Evolutionary conservation across 2,797 vertebrate genomes (phyloP).

Genomic region (Pangasius sanitwongsei): DNA sequence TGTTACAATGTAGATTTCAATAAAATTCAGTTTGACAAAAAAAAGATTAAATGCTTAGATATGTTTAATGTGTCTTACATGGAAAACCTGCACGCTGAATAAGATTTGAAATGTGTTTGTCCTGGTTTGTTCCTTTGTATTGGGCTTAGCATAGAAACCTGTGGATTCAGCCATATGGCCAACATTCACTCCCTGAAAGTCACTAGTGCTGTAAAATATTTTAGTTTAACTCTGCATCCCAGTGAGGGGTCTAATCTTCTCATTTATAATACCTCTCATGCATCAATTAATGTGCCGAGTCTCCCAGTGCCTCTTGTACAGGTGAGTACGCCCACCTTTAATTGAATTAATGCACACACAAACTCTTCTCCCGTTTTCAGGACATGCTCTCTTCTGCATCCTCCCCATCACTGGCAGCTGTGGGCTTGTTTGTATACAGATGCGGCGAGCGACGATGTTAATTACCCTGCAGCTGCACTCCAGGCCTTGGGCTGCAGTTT

Average conservation of each 20-base stretch:
- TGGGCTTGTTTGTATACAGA: constrained; percentile 82
- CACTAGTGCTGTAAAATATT: background rate
- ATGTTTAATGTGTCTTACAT: background rate
- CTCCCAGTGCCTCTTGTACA: constrained; percentile 9
- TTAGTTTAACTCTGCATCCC: background rate
- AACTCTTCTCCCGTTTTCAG: background rate
- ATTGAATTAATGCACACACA: background rate
- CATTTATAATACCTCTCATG: background rate
- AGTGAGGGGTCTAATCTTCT: background rate
- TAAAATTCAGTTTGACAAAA: background rate
- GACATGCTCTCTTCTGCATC: constrained; percentile 49
- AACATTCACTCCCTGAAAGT: background rate
- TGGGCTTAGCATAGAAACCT: constrained; percentile 2
- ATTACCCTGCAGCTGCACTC: constrained; percentile 77
- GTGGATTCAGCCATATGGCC: background rate
- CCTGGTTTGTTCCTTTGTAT: background rate
- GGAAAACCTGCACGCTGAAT: background rate
- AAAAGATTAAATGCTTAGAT: background rate
- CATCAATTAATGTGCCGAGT: background rate
- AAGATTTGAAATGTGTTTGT: background rate
- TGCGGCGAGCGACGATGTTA: constrained; percentile 74
- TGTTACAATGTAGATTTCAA: background rate
- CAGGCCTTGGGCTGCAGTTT: constrained; percentile 57
- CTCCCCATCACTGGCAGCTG: constrained; percentile 76
- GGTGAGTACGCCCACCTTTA: constrained; percentile 12